phyloP scores from a whole-genome alignment of 2,113 vertebrate genomes.

The Sebastes schlegelii region DNA sequence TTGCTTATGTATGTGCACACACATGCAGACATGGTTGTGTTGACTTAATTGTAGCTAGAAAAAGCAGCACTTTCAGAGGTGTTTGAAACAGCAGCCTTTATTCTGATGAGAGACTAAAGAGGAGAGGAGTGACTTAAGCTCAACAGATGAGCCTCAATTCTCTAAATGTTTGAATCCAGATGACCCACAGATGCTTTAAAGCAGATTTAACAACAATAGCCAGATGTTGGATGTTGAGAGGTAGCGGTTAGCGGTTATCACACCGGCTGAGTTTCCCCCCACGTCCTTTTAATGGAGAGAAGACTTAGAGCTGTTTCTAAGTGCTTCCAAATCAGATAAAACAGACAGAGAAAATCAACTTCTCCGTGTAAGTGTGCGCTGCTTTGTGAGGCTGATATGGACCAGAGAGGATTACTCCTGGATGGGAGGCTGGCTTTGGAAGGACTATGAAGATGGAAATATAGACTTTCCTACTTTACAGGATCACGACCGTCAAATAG shows the following conservation, averaged over 20 bases:
- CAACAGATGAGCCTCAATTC: conserved; percentile 79
- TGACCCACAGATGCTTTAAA: conserved; percentile 79
- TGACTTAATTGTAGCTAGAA: conserved; percentile 1
- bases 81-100: conserved; percentile 39
- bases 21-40: background rate
- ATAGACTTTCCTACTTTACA: conserved; percentile 72
- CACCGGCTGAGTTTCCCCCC: conserved; percentile 37
- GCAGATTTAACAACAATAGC: conserved; percentile 82
- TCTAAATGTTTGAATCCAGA: conserved; percentile 76
- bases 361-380: conserved; percentile 74
- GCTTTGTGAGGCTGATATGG: conserved; percentile 75
- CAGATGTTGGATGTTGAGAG: conserved; percentile 78
- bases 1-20: background rate
- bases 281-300: conserved; percentile 71
- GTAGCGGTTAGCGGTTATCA: conserved; percentile 68
- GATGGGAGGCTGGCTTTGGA: conserved; percentile 75
- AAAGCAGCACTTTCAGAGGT: conserved; percentile 10
- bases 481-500: conserved; percentile 71
- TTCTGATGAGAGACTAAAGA: conserved; percentile 53
- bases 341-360: conserved; percentile 74
- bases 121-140: conserved; percentile 69
- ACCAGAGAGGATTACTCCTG: conserved; percentile 78
- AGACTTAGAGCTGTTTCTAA: conserved; percentile 77
- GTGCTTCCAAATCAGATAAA: conserved; percentile 83
- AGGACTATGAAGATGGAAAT: conserved; percentile 76